Base-by-base conservation (phyloP, 2,888 invertebrate genomes). In the Eupithecia inturbata region DNA sequence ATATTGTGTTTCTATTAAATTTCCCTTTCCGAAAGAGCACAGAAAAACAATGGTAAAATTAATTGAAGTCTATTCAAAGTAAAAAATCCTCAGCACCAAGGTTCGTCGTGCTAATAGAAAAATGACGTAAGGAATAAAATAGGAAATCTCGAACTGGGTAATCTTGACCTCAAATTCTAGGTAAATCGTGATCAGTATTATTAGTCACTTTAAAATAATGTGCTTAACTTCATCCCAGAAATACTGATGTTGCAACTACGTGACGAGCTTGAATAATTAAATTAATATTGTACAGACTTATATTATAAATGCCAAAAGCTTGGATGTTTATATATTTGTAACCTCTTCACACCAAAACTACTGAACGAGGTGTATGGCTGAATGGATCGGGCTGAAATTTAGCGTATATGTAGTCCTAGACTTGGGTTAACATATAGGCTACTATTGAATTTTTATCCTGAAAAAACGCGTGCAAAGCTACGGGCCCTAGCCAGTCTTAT, bases 111-210 rank as follows among this genome's bases (percentile, higher is more conserved):
- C 66, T 14, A 22, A 36, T 22, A 36, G 14, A 10, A 39, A n/a
- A 77, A 73, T 80, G 77, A 79, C 79, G 79, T 75, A 78, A 79
- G 69, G 68, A 45, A 75, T 31, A 41, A 75, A 68, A 73, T 72
- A 79, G 80, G 80, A 80, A 76, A 77, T 77, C 68, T 76, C 31
- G 71, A 75, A 41, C 31, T 39, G 22, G 39, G 66, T 39, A 66
- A 14, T 73, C 77, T 81, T 80, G 80, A 81, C 79, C 81, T 80
- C 78, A 80, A 80, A 73, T 80, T 78, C 76, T 75, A 77, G 66
- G 78, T 77, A 79, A 69, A 75, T 79, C 81, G 81, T 81, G 81
- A 81, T 66, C 66, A 73, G 72, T 71, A 77, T 71, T 76, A 78
- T 80, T 82, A 79, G 77, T 82, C 79, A 82, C 68, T 74, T 71